Evolutionary conservation across 1,140 invertebrate genomes (phyloP).

Genomic region (Drosophila burlai): DNA sequence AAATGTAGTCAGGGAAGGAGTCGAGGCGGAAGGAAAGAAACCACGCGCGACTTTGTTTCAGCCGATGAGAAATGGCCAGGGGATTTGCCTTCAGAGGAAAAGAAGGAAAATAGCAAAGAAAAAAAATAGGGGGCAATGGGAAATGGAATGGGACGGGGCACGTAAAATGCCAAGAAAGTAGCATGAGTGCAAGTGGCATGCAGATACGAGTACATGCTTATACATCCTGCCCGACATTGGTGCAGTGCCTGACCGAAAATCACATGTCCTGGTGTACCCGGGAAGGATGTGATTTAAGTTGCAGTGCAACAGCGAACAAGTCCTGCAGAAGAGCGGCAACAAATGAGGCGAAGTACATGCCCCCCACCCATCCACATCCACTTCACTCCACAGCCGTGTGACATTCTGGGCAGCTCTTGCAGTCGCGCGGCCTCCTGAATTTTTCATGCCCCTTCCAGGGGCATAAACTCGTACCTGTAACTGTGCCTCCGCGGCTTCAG

Average conservation of each 20-base stretch:
- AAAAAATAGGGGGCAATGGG: neutral
- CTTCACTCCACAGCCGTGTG: conserved; percentile 13
- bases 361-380: too few relatives aligned
- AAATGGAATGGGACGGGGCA: conserved; percentile 43
- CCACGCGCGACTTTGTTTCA: conserved; percentile 78
- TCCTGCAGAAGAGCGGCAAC: conserved; percentile 25
- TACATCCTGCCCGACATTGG: conserved; percentile 34
- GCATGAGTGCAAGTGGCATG: conserved; percentile 68
- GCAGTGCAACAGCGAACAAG: conserved; percentile 53
- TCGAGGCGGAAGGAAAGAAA: conserved; percentile 41
- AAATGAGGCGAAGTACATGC: conserved; percentile 37
- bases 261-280: conserved; percentile 79
- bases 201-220: conserved; percentile 48
- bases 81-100: conserved; percentile 27
- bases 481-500: neutral
- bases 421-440: conserved; percentile 64
- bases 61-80: conserved; percentile 60
- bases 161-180: conserved; percentile 76
- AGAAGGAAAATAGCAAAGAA: neutral
- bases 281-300: conserved; percentile 84
- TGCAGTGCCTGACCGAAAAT: conserved; percentile 76
- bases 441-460: conserved; percentile 72
- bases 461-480: conserved; percentile 32
- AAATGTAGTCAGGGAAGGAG: conserved; percentile 65
- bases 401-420: conserved; percentile 63